phyloP scores from a whole-genome alignment of 2,888 invertebrate genomes.

The Aleiodes alternator region DNA sequence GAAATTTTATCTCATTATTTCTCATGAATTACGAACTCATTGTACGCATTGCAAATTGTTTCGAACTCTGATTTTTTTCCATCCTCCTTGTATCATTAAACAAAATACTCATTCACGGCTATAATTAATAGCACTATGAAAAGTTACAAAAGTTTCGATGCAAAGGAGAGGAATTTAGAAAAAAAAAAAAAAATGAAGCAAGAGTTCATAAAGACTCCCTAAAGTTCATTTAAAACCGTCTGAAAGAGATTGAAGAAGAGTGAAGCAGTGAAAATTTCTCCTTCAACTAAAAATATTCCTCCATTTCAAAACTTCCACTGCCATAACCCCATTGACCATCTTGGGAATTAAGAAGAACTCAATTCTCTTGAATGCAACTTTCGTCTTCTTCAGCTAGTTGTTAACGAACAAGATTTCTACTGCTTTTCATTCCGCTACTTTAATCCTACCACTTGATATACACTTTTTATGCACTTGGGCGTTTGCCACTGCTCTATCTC shows the following conservation, averaged over 20 bases:
- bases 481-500: conserved; percentile 30
- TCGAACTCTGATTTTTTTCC: background rate
- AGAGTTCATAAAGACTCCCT: conserved; percentile 17
- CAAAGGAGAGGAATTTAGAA: background rate
- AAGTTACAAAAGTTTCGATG: background rate
- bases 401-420: conserved; percentile 29
- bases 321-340: conserved; percentile 3
- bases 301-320: background rate
- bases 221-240: conserved; percentile 5
- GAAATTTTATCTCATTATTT: no score
- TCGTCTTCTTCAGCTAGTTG: conserved; percentile 33
- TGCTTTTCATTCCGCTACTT: conserved; percentile 39
- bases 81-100: background rate
- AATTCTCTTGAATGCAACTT: conserved; percentile 33
- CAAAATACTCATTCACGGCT: background rate
- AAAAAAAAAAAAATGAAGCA: background rate
- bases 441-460: conserved; percentile 41
- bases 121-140: conserved; percentile 10
- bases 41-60: background rate
- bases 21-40: background rate
- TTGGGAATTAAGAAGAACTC: conserved; percentile 20
- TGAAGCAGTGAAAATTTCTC: conserved; percentile 5
- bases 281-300: conserved; percentile 28
- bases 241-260: background rate
- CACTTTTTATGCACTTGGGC: conserved; percentile 33